Evolutionary conservation across 2,113 vertebrate species (phyloP), one percentile per base, ranked within the genome.

Genomic region (Rhipidura dahli): DNA sequence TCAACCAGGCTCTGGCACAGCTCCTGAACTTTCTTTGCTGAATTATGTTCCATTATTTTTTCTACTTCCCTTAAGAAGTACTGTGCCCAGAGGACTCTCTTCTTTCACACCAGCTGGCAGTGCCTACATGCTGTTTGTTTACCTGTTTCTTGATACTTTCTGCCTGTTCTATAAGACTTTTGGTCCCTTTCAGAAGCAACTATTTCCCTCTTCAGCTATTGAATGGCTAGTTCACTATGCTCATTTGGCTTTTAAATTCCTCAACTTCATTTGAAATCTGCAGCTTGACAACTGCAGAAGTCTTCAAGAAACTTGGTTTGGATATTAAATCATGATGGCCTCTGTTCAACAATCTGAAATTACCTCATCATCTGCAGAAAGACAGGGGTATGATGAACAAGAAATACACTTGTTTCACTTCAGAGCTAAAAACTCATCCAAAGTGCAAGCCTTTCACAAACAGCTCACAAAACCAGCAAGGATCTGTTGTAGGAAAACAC

Each of bases 1-100:
- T 96, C 94, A 93, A n/a, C 68, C 39, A 87, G 64, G 27, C 60
- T 94, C 87, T 96, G 84, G 89, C 75, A 83, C 72, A 94, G 85
- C 80, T 95, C 93, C 81, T 57, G 84, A 95, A n/a, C 56, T 72
- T 84, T 37, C 77, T 91, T 82, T 83, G 39, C 87, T 91, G 66
- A 89, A 75, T 50, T 93, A 72, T 27, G 57, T 42, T 85, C 31
- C 47, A 85, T 68, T 53, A 64, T 80, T 90, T 94, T 87, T 85
- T 27, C 51, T 71, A 30, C 59, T 95, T 95, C 66, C 87, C 33
- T 37, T 85, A 76, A 82, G 53, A 82, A 91, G 44, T 4, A 5
- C 49, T 68, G 28, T 76, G 69, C 81, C 70, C 91, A 89, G 73
- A 89, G 53, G 61, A 91, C 59, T 69, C 28, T 84, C 53, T 94